Evolutionary conservation across 2,113 vertebrate species (phyloP).

Genomic region (Oreocharis arfaki): DNA sequence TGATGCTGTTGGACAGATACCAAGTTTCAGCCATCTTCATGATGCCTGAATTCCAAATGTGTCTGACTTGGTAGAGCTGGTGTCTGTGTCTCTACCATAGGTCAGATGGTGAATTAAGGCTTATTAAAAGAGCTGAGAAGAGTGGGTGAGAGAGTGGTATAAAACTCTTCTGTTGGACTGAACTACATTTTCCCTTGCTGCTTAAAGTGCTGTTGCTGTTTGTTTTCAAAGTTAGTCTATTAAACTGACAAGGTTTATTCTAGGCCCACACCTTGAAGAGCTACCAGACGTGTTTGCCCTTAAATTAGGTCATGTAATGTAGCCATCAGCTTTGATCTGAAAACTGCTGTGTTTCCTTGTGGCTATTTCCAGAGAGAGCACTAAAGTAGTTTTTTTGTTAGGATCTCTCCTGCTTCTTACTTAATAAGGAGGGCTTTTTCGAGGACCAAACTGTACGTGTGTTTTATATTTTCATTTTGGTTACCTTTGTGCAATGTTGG

Average conservation of each 20-base stretch:
- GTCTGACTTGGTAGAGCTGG: not conserved
- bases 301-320: not conserved
- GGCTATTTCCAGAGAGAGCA: not conserved
- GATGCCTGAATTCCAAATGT: not conserved
- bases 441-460: not conserved
- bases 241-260: not conserved
- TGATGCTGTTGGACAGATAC: not conserved
- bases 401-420: not conserved
- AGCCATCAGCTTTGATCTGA: not conserved
- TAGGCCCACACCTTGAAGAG: rapidly evolving
- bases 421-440: not conserved
- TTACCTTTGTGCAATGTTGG: not conserved
- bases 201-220: not conserved
- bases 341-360: not conserved
- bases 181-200: not conserved
- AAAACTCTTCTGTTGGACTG: not conserved
- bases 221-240: not conserved
- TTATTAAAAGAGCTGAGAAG: not conserved
- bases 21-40: not conserved
- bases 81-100: not conserved
- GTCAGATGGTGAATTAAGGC: not conserved
- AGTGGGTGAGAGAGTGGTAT: not conserved
- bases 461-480: not conserved
- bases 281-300: not conserved
- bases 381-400: not conserved